phyloP scores from a whole-genome alignment of 2,797 vertebrate genomes.

The Poeciliopsis turneri region DNA sequence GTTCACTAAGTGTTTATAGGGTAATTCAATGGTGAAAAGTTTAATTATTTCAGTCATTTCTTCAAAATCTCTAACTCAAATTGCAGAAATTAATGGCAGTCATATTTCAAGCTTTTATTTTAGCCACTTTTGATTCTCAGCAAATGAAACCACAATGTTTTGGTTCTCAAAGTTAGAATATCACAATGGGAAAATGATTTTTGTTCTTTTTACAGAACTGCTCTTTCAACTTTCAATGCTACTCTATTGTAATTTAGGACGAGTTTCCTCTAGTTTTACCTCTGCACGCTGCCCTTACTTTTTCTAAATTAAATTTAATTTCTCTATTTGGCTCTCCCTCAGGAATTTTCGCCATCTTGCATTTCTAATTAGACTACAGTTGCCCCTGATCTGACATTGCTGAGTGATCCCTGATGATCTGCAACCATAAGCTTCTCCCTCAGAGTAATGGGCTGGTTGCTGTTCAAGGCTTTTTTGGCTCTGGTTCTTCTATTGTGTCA shows the following conservation, averaged over 20 bases:
- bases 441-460: constrained; percentile 43
- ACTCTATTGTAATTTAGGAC: constrained; percentile 18
- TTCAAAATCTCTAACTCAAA: neutral
- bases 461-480: constrained; percentile 45
- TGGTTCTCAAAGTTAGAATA: neutral
- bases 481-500: constrained; percentile 59
- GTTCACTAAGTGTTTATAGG: neutral
- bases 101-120: neutral
- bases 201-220: neutral
- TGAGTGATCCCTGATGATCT: constrained; percentile 40
- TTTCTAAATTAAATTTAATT: constrained; percentile 6
- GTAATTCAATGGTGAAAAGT: neutral
- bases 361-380: constrained; percentile 57
- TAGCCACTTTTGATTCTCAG: neutral
- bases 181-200: neutral
- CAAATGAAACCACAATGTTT: neutral
- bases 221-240: neutral
- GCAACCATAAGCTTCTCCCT: constrained; percentile 41
- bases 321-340: neutral
- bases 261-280: constrained; percentile 15
- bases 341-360: constrained; percentile 20
- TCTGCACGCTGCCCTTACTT: constrained; percentile 2
- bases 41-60: neutral
- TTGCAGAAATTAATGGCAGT: neutral
- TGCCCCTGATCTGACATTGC: constrained; percentile 48